Base-by-base conservation (phyloP, 2,113 vertebrate genomes). In the Trematomus loennbergii region DNA sequence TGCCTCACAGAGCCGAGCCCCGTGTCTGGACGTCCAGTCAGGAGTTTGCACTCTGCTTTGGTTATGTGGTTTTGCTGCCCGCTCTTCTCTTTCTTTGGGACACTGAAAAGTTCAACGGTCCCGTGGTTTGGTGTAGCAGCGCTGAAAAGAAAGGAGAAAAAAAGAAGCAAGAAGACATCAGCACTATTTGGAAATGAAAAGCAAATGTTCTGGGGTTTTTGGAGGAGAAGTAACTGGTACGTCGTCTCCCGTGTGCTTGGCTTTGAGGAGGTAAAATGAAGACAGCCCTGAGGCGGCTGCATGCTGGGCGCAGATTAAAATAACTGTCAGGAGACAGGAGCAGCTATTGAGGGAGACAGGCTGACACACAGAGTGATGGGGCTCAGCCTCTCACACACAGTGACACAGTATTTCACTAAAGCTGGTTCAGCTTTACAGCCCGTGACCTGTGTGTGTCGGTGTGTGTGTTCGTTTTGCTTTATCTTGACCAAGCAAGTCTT, bases 291-390 rank as follows among this genome's bases (percentile, higher is more conserved):
- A 86, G 86, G 55, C 0, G 84, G 84, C 50, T 63, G 80, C 95
- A 91, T 57, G 91, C 94, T 92, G 94, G 83, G 94, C 61, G 72
- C 88, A 87, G 80, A 92, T 95, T 94, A 94, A 93, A 93, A 94
- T 95, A 93, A 94, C 94, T 94, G 93, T 95, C 95, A 94, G 87
- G 81, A 88, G 89, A 87, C 79, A 61, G 79, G 84, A 88, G 79
- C 61, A 29, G 81, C 89, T 82, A 94, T 92, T 88, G 91, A 90
- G 86, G 81, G 72, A 93, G 94, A 93, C 93, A 89, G 90, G 85
- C 84, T 88, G 85, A 85, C 82, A 91, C 78, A 55, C 82, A 22
- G 78, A 88, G 88, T 88, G 88, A 91, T 88, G 77, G 87, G 78
- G 75, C 86, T 88, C 77, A 88, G 87, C 83, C 88, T 83, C 82